Conservation (phyloP, 64 coral and sea anemone species). For the Dendrophyllia cribrosa region DNA sequence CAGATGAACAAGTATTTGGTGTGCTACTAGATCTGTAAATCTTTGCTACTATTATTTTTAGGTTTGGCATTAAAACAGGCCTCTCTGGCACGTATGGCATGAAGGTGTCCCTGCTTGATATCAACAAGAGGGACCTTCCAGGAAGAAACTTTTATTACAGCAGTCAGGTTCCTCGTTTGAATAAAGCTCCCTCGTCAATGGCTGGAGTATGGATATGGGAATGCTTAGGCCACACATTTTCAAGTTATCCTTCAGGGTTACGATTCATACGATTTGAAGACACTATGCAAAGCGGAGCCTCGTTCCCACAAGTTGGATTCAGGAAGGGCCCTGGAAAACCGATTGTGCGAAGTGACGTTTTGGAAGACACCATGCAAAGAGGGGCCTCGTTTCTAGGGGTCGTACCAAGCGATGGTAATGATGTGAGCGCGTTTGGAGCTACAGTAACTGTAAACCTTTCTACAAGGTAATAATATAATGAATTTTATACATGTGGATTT, state of each 20-base stretch:
- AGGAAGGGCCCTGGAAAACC: no score
- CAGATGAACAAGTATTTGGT: no score
- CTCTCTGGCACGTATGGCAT: background rate
- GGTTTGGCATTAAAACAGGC: background rate
- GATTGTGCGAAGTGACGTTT: no score
- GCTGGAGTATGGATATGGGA: background rate
- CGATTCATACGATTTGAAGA: slow-evolving; percentile 44
- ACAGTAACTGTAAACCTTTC: background rate
- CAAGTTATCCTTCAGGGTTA: background rate
- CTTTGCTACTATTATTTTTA: background rate
- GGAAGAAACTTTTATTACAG: background rate
- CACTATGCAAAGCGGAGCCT: background rate
- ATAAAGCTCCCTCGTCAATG: no score
- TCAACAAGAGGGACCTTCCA: background rate
- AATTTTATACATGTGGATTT: no score
- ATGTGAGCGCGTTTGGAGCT: slow-evolving; percentile 6
- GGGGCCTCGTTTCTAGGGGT: no score
- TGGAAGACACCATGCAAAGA: no score
- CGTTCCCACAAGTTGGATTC: no score
- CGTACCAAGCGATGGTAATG: background rate
- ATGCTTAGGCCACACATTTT: background rate
- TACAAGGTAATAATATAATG: background rate
- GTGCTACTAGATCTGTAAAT: no score
- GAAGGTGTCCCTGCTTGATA: slow-evolving; percentile 20
- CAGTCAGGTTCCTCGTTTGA: no score